phyloP scores from a whole-genome alignment of 2,113 vertebrate species.

The Ancistrus triradiatus region DNA sequence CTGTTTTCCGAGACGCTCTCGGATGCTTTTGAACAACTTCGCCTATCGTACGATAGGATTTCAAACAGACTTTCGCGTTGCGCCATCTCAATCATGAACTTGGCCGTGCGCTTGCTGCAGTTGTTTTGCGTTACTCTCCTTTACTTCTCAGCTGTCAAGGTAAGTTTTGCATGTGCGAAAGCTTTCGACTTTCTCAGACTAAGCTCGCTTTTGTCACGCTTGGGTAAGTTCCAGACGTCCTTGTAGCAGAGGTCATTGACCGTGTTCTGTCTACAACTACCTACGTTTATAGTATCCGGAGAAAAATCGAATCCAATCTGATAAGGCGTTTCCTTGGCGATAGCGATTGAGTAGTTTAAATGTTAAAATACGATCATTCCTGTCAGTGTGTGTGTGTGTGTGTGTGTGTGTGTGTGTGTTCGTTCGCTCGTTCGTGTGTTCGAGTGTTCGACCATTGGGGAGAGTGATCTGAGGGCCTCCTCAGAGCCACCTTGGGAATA shows the following conservation, averaged over 20 bases:
- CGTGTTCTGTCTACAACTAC: constrained; percentile 35
- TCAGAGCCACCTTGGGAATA: constrained; percentile 61
- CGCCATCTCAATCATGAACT: constrained; percentile 70
- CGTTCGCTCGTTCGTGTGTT: no score
- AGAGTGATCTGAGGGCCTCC: constrained; percentile 51
- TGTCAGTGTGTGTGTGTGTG: neutral
- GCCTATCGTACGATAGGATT: constrained; percentile 63
- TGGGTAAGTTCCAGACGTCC: constrained; percentile 57
- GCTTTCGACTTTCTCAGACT: neutral
- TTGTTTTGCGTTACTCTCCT: constrained; percentile 71
- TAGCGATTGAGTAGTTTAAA: constrained; percentile 1
- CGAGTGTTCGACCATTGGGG: neutral
- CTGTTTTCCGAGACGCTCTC: constrained; percentile 51
- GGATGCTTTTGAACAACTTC: constrained; percentile 55
- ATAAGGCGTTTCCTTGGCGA: constrained; percentile 24
- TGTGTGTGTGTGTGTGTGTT: neutral
- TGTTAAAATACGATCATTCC: constrained; percentile 1
- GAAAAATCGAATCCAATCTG: neutral
- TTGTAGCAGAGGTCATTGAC: constrained; percentile 70
- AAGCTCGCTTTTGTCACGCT: neutral
- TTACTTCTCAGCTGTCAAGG: constrained; percentile 73
- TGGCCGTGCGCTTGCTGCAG: constrained; percentile 75
- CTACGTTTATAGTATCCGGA: neutral
- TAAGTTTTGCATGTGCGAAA: constrained; percentile 52
- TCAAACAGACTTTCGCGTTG: constrained; percentile 45